A percentile compares a stretch with the other conserved stretches of the same genome.
These are phyloP conservation scores for Monomorium pharaonis DNA, from an alignment of 1,140 invertebrate species.

Conservation along the genomic window DNA sequence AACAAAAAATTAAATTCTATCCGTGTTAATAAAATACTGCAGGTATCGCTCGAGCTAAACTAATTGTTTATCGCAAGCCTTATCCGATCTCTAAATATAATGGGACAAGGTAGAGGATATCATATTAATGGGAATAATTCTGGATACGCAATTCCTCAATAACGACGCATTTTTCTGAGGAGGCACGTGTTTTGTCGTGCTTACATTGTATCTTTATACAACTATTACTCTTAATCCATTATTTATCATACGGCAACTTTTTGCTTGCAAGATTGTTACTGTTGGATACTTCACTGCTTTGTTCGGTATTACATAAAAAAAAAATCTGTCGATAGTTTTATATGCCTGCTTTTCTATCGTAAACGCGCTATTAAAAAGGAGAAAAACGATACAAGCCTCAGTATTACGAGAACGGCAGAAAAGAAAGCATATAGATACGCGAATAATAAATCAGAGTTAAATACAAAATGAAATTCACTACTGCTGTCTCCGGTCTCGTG, in stretches of 20 bases:
- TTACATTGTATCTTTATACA: conserved; percentile 56
- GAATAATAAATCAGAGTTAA: conserved; percentile 41
- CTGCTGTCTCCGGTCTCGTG: conserved; percentile 76
- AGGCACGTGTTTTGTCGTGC: conserved; percentile 32
- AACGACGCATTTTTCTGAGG: conserved; percentile 17
- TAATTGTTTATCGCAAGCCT: not conserved
- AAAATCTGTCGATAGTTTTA: conserved; percentile 23
- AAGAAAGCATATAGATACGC: conserved; percentile 49
- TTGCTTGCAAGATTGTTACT: conserved; percentile 37
- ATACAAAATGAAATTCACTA: conserved; percentile 63
- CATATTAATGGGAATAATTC: conserved; percentile 4
- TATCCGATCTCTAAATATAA: not conserved
- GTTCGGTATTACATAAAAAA: conserved; percentile 39
- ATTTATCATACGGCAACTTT: conserved; percentile 35
- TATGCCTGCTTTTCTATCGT: conserved; percentile 55
- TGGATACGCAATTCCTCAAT: not conserved
- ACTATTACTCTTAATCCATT: conserved; percentile 48
- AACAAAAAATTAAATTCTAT: not conserved
- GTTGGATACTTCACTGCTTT: conserved; percentile 42
- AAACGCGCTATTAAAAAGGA: conserved; percentile 34
- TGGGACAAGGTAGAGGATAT: not conserved
- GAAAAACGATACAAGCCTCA: conserved; percentile 23
- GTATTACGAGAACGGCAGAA: conserved; percentile 43
- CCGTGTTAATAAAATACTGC: not conserved
- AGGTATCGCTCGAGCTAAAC: not conserved